Base-by-base conservation (phyloP, 2,888 invertebrate species). In the Diplolepis rosae region DNA sequence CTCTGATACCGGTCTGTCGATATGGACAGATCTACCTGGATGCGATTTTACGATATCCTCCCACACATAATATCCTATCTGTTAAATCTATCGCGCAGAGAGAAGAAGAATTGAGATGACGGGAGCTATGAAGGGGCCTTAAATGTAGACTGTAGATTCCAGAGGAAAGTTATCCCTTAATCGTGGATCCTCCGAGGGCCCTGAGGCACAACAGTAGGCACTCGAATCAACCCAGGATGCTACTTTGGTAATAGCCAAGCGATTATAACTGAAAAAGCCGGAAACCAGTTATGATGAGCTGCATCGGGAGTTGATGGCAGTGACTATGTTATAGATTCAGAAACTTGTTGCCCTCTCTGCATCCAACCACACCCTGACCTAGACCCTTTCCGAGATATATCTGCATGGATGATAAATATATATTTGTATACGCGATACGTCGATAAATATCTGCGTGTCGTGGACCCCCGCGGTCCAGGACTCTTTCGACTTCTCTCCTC, bases 221-320 rank as follows among this genome's bases (percentile, higher is more conserved):
- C 78, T 81, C 83, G 82, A 79, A 77, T 79, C 82, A 80, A 83
- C 77, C 81, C 81, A 79, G 83, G 83, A 86, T 83, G 85, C 81
- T 83, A 83, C 84, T 85, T 83, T 80, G 83, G 84, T 87, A 87
- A 86, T 87, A 81, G 83, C 73, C 75, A 73, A 78, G 75, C 83
- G 86, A 87, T 87, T 87, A 87, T 87, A 83, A 87, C 86, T 83
- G 84, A 87, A 87, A 88, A 87, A 87, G 85, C 87, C 87, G 87
- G 87, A 87, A 87, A 88, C 86, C 85, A 87, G 85, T 87, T 87
- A 85, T 85, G 83, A 80, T 79, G 80, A 79, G 77, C 80, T 79
- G 76, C 80, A 82, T 79, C 77, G 79, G 79, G 82, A 80, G 82
- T 82, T 84, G 82, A 77, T 79, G 79, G 80, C 82, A 77, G 79